Evolutionary conservation across 2,797 vertebrate species (phyloP).

Genomic region (Rhadinocentrus ornatus): DNA sequence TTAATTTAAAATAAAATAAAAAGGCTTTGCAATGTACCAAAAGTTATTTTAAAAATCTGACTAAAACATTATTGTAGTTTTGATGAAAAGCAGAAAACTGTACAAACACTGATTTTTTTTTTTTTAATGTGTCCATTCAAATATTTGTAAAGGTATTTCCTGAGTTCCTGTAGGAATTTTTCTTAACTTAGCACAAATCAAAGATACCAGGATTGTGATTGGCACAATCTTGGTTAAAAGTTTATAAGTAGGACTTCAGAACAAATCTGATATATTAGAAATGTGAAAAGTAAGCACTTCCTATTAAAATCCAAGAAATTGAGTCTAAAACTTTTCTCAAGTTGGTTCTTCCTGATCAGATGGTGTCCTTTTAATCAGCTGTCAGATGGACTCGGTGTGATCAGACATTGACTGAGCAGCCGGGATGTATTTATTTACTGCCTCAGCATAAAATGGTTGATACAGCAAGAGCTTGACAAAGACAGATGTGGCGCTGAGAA

Average conservation of each 20-base stretch:
- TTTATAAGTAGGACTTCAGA: not conserved
- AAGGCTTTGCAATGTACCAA: not conserved
- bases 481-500: slow-evolving; percentile 26
- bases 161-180: too few species aligned
- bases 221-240: not conserved
- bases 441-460: slow-evolving; percentile 44
- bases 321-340: not conserved
- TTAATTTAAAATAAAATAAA: not conserved
- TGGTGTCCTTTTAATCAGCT: not conserved
- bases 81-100: not conserved
- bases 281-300: not conserved
- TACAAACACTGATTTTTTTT: not conserved
- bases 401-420: slow-evolving; percentile 21
- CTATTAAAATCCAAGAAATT: not conserved
- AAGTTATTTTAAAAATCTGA: not conserved
- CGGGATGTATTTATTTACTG: slow-evolving; percentile 23
- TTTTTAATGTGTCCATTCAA: too few species aligned
- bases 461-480: slow-evolving; percentile 20
- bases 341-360: slow-evolving; percentile 1
- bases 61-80: not conserved
- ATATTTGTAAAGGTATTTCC: too few species aligned
- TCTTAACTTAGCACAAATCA: too few species aligned
- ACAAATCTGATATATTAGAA: not conserved
- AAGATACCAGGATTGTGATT: not conserved
- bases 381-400: slow-evolving; percentile 20